Evolutionary conservation across 2,888 invertebrate genomes (phyloP), one percentile per base, ranked within the genome.

Genomic region (Acronicta aceris): DNA sequence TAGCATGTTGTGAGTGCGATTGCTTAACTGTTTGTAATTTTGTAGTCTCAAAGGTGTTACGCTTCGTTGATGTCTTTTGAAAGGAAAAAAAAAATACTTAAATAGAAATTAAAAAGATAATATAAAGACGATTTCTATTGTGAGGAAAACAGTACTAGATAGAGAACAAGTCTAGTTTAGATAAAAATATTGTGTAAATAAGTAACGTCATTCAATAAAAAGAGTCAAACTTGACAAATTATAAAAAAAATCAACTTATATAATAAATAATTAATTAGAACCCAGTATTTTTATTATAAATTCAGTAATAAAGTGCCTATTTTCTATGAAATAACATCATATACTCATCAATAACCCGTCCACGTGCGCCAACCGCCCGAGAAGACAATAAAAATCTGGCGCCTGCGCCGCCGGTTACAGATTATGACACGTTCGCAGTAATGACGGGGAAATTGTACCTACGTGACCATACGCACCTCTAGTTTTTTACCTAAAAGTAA

Each of bases 361-460:
- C 84, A 80, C 81, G 81, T 74, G 63, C 74, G 63, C 73, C 81
- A 82, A 81, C 84, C 85, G 81, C 82, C 78, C 71, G 79, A 74
- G 80, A 78, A 80, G 75, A 90, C 89, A 90, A 91, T 90, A 90
- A 91, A 89, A 89, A 83, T 85, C 81, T 89, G 94, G 94, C 94
- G 94, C 94, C 94, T 90, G 76, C 55, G 78, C 83, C 55, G 78
- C 83, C 87, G 82, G 76, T 78, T 86, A 88, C 87, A 84, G 89
- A 91, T 90, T 91, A 89, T 89, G 82, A 88, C 93, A 93, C 93
- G 92, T 93, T 80, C 86, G 41, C 64, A 65, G 78, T 93, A 94
- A 93, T 94, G 92, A 92, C 86, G 83, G 81, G 85, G 84, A 90
- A 93, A 94, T 93, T 89, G 88, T 87, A 76, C 67, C 82, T 88